phyloP scores from a whole-genome alignment of 1,140 invertebrate genomes.

The Diachasmimorpha longicaudata region DNA sequence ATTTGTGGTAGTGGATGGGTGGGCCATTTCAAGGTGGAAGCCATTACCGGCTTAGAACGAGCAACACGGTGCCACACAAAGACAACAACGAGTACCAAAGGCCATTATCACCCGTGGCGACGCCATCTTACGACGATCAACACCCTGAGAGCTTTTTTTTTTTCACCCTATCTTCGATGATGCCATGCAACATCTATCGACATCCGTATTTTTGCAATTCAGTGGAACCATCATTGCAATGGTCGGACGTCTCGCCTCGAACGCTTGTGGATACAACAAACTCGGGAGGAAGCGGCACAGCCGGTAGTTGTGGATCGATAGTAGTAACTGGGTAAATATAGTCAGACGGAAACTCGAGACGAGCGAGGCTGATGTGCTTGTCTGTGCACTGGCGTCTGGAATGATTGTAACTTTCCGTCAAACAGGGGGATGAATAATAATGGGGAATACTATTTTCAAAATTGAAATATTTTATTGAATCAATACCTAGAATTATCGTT shows the following conservation, averaged over 20 bases:
- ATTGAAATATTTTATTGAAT: too few species aligned
- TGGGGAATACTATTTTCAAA: not conserved
- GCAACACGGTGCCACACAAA: not conserved
- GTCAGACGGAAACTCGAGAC: constrained; percentile 29
- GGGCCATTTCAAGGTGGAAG: not conserved
- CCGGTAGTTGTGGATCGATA: constrained; percentile 20
- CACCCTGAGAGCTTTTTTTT: not conserved
- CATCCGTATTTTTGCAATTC: not conserved
- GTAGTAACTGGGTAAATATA: constrained; percentile 30
- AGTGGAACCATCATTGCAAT: not conserved
- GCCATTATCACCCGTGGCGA: not conserved
- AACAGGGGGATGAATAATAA: constrained; percentile 19
- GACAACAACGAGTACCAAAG: not conserved
- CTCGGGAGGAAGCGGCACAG: not conserved
- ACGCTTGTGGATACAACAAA: not conserved
- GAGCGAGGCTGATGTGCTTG: constrained; percentile 3
- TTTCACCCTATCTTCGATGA: not conserved
- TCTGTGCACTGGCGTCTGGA: constrained; percentile 10
- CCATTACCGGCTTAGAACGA: not conserved
- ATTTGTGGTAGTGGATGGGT: not conserved
- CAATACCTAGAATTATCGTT: too few species aligned
- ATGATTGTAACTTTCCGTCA: constrained; percentile 18
- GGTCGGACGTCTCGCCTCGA: not conserved
- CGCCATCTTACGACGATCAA: not conserved
- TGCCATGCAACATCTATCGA: not conserved